These are phyloP conservation scores for Dipodomys stephensi DNA, from an alignment of 2,113 vertebrate species.

Conservation along the genomic window DNA sequence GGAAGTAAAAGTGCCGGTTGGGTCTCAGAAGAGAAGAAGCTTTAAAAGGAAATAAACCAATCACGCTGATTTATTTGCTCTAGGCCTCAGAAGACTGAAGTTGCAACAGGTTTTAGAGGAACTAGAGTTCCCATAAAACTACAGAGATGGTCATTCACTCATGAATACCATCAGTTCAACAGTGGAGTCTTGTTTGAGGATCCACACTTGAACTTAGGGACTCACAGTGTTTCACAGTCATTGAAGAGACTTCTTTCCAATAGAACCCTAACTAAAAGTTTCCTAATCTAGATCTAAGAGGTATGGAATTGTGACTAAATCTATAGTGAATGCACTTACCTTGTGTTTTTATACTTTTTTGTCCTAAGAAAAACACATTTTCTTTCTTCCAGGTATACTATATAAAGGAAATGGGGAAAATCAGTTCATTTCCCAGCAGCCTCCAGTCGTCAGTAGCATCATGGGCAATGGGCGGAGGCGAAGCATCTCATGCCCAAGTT, in stretches of 20 bases:
- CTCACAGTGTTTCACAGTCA: too few species aligned
- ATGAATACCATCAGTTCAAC: too few species aligned
- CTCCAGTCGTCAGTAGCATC: conserved; percentile 96
- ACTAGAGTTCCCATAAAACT: too few species aligned
- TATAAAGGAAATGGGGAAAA: conserved; percentile 99
- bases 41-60: too few species aligned
- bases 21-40: too few species aligned
- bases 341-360: not conserved
- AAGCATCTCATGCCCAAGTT: conserved; percentile 99
- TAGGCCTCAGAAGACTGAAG: too few species aligned
- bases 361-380: not conserved
- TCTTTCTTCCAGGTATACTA: conserved; percentile 91
- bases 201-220: too few species aligned
- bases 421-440: conserved; percentile 97
- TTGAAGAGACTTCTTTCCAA: not conserved
- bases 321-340: not conserved
- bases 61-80: too few species aligned
- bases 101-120: too few species aligned
- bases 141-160: too few species aligned
- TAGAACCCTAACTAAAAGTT: not conserved
- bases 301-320: not conserved
- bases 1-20: too few species aligned
- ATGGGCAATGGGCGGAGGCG: conserved; percentile 98
- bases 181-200: too few species aligned
- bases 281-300: not conserved